Evolutionary conservation across 2,113 vertebrate genomes (phyloP).

Genomic region (Lates calcarifer): DNA sequence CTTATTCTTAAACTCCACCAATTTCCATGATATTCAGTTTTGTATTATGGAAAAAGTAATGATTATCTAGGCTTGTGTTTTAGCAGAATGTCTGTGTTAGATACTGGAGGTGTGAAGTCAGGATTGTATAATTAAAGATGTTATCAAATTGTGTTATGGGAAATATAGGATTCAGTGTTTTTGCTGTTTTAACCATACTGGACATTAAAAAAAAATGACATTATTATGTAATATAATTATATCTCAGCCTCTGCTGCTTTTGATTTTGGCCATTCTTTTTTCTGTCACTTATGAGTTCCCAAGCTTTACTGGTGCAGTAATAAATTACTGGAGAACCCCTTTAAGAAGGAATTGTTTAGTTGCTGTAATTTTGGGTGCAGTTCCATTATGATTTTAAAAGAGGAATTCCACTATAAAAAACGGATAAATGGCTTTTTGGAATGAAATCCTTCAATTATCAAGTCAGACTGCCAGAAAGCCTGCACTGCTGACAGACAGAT

Average conservation of each 20-base stretch:
- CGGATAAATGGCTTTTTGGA: slow-evolving; percentile 2
- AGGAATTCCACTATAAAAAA: slow-evolving; percentile 11
- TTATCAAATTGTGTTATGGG: not conserved
- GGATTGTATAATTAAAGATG: not conserved
- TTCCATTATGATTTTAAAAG: not conserved
- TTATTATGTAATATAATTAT: too few species aligned
- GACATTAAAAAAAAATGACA: not conserved
- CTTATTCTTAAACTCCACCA: not conserved
- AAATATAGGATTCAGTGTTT: not conserved
- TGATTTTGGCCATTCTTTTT: not conserved
- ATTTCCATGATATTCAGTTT: too few species aligned
- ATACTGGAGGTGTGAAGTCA: not conserved
- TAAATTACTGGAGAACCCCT: not conserved
- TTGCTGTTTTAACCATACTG: not conserved
- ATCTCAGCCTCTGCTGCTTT: not conserved
- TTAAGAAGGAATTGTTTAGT: not conserved
- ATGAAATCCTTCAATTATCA: slow-evolving; percentile 45
- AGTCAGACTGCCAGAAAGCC: slow-evolving; percentile 31
- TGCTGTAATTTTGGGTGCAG: not conserved
- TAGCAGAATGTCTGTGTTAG: too few species aligned
- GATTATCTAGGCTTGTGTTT: not conserved
- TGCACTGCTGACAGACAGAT: slow-evolving; percentile 50
- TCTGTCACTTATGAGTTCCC: too few species aligned
- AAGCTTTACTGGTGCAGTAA: not conserved
- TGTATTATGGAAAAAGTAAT: too few species aligned